Percentiles rank a stretch among this genome's conserved stretches.
Conservation (phyloP, 2,797 vertebrate genomes). For the Bovichtus variegatus region DNA sequence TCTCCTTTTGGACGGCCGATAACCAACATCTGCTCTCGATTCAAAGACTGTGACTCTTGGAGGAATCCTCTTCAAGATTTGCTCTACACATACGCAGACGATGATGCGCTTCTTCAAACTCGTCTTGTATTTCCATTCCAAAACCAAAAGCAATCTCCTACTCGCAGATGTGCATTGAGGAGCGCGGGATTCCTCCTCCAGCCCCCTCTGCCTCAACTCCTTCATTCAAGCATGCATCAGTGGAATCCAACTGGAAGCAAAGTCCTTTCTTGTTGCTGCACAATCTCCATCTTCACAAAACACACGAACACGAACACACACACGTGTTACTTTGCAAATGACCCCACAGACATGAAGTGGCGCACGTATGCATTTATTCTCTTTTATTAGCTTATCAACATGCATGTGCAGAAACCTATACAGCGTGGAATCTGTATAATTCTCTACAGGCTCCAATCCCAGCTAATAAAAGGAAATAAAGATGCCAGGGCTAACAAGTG, state of each 20-base stretch:
- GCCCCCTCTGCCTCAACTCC: neutral
- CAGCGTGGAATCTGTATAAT: constrained; percentile 43
- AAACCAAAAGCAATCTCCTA: constrained; percentile 44
- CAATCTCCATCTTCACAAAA: constrained; percentile 16
- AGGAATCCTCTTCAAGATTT: constrained; percentile 18
- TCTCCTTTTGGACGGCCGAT: constrained; percentile 13
- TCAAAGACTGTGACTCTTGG: constrained; percentile 41
- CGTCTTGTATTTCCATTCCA: constrained; percentile 38
- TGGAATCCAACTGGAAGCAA: constrained; percentile 22
- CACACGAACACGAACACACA: neutral
- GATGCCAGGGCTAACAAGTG: constrained; percentile 26
- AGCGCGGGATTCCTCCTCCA: constrained; percentile 7
- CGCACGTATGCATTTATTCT: constrained; percentile 49
- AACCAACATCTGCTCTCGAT: constrained; percentile 18
- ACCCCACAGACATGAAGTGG: constrained; percentile 41
- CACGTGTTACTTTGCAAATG: constrained; percentile 37
- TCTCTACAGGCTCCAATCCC: constrained; percentile 51
- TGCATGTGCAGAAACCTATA: constrained; percentile 47
- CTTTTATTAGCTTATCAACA: constrained; percentile 64
- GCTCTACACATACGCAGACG: neutral
- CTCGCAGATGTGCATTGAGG: constrained; percentile 18
- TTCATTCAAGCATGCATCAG: constrained; percentile 36
- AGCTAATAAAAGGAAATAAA: constrained; percentile 59
- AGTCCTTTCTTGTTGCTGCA: constrained; percentile 13
- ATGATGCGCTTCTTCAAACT: constrained; percentile 20